These are phyloP conservation scores for Drosophila melanosoma DNA, from an alignment of 2,888 invertebrate species.

Conservation along the genomic window DNA sequence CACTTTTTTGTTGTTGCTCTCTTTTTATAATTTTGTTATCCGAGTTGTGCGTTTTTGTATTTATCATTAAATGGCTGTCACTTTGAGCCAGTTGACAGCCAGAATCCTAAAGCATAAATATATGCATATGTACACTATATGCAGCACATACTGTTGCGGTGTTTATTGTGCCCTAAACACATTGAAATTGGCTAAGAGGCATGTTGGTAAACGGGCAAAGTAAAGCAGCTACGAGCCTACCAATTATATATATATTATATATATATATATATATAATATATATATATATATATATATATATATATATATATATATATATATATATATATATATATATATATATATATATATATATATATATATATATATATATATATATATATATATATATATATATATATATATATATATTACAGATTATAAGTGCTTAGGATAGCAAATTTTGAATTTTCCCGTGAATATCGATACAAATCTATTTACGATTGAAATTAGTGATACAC, in stretches of 20 bases:
- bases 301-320: neutral
- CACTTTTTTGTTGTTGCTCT: neutral
- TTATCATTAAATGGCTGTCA: conserved; percentile 28
- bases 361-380: neutral
- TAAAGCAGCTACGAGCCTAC: neutral
- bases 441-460: neutral
- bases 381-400: neutral
- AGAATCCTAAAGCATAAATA: conserved; percentile 3
- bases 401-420: neutral
- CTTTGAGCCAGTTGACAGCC: conserved; percentile 18
- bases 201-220: neutral
- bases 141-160: conserved; percentile 16
- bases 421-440: too few species aligned
- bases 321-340: neutral
- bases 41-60: neutral
- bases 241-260: neutral
- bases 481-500: neutral
- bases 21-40: neutral
- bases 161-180: conserved; percentile 22
- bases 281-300: neutral
- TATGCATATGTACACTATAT: conserved; percentile 7
- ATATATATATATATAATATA: neutral
- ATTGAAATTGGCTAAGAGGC: neutral
- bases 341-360: neutral
- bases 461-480: neutral